phyloP scores from a whole-genome alignment of 2,888 invertebrate genomes.

The Nomada flava region DNA sequence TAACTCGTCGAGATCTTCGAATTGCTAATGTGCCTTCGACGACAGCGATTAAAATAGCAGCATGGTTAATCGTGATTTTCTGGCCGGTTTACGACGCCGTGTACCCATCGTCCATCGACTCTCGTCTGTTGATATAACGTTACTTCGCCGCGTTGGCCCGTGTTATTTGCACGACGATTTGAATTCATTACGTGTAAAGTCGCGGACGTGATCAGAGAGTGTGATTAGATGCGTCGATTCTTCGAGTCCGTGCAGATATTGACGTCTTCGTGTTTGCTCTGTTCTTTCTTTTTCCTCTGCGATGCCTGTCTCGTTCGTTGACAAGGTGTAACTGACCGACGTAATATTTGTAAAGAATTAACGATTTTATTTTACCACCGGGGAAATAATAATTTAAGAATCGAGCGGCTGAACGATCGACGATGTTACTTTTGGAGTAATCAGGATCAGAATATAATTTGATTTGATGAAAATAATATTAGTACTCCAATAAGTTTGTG shows the following conservation, averaged over 20 bases:
- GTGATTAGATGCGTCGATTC: conserved; percentile 10
- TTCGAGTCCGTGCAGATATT: conserved; percentile 2
- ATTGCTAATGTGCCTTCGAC: conserved; percentile 23
- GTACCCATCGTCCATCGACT: not conserved
- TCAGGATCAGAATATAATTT: no score
- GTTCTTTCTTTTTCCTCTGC: not conserved
- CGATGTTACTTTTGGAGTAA: not conserved
- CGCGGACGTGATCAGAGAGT: conserved; percentile 45
- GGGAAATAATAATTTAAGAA: no score
- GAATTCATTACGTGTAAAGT: conserved; percentile 55
- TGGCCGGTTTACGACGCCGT: conserved; percentile 12
- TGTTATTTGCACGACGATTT: conserved; percentile 52
- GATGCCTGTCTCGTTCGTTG: no score
- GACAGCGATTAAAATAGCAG: conserved; percentile 7
- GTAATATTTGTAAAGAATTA: no score
- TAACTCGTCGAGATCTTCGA: conserved; percentile 12
- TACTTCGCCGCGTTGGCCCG: conserved; percentile 19
- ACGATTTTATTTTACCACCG: no score
- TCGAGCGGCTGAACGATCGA: not conserved
- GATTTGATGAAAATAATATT: no score
- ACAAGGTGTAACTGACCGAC: no score
- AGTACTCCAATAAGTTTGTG: not conserved
- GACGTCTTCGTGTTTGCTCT: not conserved
- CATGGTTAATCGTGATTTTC: conserved; percentile 29
- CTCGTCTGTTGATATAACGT: conserved; percentile 35